Base-by-base conservation (phyloP, 2,888 invertebrate species). In the Andrena marginata region DNA sequence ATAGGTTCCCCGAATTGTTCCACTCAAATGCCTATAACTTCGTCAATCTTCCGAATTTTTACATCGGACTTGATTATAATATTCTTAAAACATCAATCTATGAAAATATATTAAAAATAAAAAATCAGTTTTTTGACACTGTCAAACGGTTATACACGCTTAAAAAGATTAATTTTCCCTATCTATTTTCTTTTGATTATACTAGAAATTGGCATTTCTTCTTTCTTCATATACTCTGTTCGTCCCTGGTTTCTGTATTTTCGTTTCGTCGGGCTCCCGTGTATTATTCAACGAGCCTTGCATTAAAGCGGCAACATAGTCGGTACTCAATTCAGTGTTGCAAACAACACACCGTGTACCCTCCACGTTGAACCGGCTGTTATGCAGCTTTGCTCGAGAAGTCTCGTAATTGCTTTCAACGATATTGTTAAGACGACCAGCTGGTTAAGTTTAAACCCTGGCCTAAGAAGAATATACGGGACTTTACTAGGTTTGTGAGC, bases 311-410 rank as follows among this genome's bases (percentile, higher is more conserved):
- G 31, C 35, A 42, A 48, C 26, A 60, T 54, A 75, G 48, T 33
- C 31, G 42, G 49, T 49, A 71, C 35, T 59, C 59, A n/a, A 59
- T 60, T 70, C 48, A 65, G 56, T 49, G 80, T 65, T 69, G 65
- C 74, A 67, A 80, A 80, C 69, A 75, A 69, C 75, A 60, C 65
- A 8, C 51, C 20, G 51, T 54, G 60, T 76, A 81, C 51, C 60
- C 42, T 54, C 48, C 59, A 62, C 33, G 35, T 70, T 62, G 51
- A 51, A 23, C 5, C 42, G 59, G 48, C 35, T 56, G 62, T 80
- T 82, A 82, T 59, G 59, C 69, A 69, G 51, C 35, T 65, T 68
- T 35, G 8, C 67, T 31, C 29, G 80, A 73, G 67, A 59, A 69
- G 69, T 65, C 29, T 69, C 65, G 49, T 51, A 62, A 56, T 56